These are phyloP conservation scores for Burhinus bistriatus DNA, from an alignment of 2,113 vertebrate species.

Conservation along the genomic window DNA sequence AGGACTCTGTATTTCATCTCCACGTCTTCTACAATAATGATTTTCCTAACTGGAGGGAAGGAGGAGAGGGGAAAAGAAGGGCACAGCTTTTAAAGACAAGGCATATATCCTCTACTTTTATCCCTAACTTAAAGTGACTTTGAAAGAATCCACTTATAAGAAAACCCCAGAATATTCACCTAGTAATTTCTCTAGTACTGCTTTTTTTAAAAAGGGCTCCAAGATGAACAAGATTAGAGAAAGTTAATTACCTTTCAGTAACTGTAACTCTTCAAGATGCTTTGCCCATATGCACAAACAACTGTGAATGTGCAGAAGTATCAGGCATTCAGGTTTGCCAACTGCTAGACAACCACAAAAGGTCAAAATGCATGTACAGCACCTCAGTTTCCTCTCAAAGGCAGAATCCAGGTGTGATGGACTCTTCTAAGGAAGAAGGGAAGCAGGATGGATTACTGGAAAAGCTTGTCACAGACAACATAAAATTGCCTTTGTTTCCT, in stretches of 20 bases:
- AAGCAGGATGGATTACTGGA: not conserved
- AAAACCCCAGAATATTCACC: slow-evolving; percentile 1
- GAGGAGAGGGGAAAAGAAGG: slow-evolving; percentile 1
- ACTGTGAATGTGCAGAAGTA: not conserved
- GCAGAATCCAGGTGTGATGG: not conserved
- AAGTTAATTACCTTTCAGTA: not conserved
- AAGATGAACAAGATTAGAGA: not conserved
- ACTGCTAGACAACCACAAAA: not conserved
- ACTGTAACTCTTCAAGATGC: not conserved
- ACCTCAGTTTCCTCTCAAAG: not conserved
- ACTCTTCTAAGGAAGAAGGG: not conserved
- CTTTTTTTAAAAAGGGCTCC: not conserved
- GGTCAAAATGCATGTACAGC: not conserved
- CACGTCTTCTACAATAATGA: slow-evolving; percentile 51
- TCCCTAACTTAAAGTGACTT: not conserved
- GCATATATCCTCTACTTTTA: not conserved
- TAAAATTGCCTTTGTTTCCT: not conserved
- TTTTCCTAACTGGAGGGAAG: slow-evolving; percentile 39
- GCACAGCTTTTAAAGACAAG: slow-evolving; percentile 28
- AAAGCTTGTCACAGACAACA: not conserved
- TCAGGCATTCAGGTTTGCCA: not conserved
- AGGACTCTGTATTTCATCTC: slow-evolving; percentile 34
- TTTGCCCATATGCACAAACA: not conserved
- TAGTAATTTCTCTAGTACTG: not conserved
- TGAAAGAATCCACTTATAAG: not conserved